Evolutionary conservation across 1,140 invertebrate species (phyloP), one percentile per base, ranked within the genome.

Genomic region (Atta colombica): DNA sequence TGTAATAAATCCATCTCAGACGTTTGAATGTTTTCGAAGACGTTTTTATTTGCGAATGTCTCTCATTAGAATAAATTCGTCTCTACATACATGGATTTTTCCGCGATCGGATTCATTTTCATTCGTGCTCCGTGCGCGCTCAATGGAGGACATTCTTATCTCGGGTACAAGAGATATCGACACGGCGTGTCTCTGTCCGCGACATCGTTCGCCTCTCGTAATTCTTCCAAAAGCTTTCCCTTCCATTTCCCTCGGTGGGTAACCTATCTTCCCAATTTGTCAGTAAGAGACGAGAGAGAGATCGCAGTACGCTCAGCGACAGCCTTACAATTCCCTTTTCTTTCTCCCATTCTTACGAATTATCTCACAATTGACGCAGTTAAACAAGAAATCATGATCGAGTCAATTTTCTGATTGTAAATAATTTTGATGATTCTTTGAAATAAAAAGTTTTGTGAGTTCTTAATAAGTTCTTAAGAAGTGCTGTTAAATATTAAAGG

Each of bases 201-300:
- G 92, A 92, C 91, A 90, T 89, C 89, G 92, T 92, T 93, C 84
- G 86, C 78, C 61, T 91, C 89, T 78, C 91, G 90, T 91, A 92
- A 92, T 93, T 93, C 92, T 89, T 89, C 77, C 71, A 80, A 85
- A 90, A 91, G 90, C 85, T 91, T 90, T 91, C 66, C 60, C 82
- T 78, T 60, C 89, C 80, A 87, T 91, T 92, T 91, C 86, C 89
- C 55, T 61, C 84, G 86, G 86, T 86, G 75, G 77, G 63, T 85
- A 87, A 91, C 87, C 92, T 88, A 92, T 92, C 93, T 89, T 86
- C 81, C 81, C 92, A 89, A 93, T 93, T 93, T 93, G 93, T 93
- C 92, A 93, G 87, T 63, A 72, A 81, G 84, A 86, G 85, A 91
- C 69, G 65, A 28, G 16, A 58, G 39, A 31, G 60, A 77, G 68